phyloP scores from a whole-genome alignment of 2,113 vertebrate species.

The Seriola aureovittata region DNA sequence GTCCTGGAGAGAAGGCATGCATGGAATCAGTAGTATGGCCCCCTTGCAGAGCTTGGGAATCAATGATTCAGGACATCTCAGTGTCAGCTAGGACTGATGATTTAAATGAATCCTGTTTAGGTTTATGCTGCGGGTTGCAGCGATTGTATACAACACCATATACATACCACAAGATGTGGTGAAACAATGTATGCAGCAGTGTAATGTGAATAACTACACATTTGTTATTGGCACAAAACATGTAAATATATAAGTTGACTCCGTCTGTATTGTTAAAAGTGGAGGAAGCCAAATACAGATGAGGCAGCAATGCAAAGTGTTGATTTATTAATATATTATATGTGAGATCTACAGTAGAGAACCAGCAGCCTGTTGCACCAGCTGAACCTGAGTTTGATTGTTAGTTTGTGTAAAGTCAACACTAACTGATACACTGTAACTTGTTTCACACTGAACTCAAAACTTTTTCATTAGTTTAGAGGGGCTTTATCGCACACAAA shows the following conservation, averaged over 20 bases:
- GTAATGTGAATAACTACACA: too few species aligned
- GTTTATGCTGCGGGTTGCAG: background rate
- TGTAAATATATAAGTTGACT: background rate
- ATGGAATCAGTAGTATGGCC: conserved; percentile 69
- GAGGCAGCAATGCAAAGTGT: background rate
- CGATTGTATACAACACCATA: background rate
- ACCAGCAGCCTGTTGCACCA: background rate
- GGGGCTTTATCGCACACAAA: background rate
- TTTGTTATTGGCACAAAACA: background rate
- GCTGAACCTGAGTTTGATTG: background rate
- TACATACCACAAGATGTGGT: background rate
- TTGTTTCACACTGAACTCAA: background rate
- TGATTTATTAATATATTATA: background rate
- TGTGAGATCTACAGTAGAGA: background rate
- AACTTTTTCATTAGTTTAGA: background rate
- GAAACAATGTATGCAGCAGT: too few species aligned
- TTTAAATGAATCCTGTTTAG: background rate
- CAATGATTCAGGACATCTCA: conserved; percentile 58
- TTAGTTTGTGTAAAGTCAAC: background rate
- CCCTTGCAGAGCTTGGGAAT: conserved; percentile 67
- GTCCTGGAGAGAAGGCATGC: conserved; percentile 76
- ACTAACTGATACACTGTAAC: background rate
- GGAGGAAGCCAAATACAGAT: background rate
- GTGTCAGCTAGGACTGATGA: background rate
- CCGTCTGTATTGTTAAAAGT: background rate